These are phyloP conservation scores for Lethenteron reissneri DNA, from an alignment of 2,113 vertebrate species.

Conservation along the genomic window DNA sequence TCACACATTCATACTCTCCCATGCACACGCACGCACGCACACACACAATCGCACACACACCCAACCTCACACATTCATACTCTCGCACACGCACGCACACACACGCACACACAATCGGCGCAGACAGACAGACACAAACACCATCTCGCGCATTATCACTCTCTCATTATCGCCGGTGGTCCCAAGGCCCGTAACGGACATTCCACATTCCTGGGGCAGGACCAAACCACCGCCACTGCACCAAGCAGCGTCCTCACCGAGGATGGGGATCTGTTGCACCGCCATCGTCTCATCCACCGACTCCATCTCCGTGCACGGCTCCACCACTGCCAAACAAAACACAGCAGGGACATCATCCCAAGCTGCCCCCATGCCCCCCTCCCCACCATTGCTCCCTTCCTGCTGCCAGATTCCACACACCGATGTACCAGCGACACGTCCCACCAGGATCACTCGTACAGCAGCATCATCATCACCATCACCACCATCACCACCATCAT, in stretches of 20 bases:
- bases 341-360: too few relatives aligned
- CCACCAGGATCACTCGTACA: too few relatives aligned
- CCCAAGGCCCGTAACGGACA: slow-evolving; percentile 14
- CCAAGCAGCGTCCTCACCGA: slow-evolving; percentile 29
- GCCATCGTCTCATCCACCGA: slow-evolving; percentile 43
- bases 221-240: not conserved
- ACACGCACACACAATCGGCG: not conserved
- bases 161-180: not conserved
- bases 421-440: too few relatives aligned
- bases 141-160: too few relatives aligned
- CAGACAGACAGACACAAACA: not conserved
- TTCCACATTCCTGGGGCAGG: not conserved
- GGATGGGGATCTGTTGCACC: slow-evolving; percentile 46
- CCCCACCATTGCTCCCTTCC: too few relatives aligned
- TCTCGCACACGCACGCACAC: not conserved
- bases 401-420: too few relatives aligned
- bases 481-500: too few relatives aligned
- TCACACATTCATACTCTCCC: too few relatives aligned
- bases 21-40: not conserved
- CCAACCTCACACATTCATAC: too few relatives aligned
- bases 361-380: too few relatives aligned
- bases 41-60: too few relatives aligned
- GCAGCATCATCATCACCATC: too few relatives aligned
- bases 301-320: slow-evolving; percentile 23
- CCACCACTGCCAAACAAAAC: slow-evolving; percentile 20